Percentiles rank a stretch among this genome's conserved stretches.
Conservation (phyloP, 2,888 invertebrate species). For the Parnassius apollo region DNA sequence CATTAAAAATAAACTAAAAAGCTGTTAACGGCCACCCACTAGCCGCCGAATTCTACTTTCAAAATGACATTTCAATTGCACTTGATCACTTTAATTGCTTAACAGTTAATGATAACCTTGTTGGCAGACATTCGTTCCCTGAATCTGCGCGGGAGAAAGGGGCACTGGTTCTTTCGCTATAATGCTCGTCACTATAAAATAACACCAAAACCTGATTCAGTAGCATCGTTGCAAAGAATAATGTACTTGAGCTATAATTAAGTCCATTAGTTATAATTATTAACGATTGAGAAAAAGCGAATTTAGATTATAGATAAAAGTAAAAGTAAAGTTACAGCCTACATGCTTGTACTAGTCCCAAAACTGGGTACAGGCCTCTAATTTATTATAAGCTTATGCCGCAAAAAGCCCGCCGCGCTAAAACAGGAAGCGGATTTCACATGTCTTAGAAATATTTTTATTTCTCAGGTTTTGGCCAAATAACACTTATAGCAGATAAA, state of each 20-base stretch:
- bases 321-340: no score
- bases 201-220: conserved; percentile 4
- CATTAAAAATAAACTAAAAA: conserved; percentile 3
- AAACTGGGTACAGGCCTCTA: no score
- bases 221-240: conserved; percentile 8
- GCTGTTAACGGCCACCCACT: conserved; percentile 9
- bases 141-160: conserved; percentile 13
- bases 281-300: conserved; percentile 9
- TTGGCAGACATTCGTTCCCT: conserved; percentile 14
- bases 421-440: no score
- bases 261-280: conserved; percentile 15
- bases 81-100: conserved; percentile 23
- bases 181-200: conserved; percentile 4
- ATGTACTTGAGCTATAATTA: conserved; percentile 8
- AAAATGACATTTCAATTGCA: conserved; percentile 20
- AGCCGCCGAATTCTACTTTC: conserved; percentile 16
- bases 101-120: conserved; percentile 23
- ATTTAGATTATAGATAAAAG: neutral
- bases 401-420: no score
- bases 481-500: no score
- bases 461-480: no score
- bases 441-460: no score
- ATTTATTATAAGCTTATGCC: no score
- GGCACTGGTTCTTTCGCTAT: conserved; percentile 6
- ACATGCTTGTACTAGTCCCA: no score